A percentile compares a stretch with the other conserved stretches of the same genome.
Evolutionary conservation across 2,797 vertebrate genomes (phyloP).

Genomic region (Cuniculus paca): DNA sequence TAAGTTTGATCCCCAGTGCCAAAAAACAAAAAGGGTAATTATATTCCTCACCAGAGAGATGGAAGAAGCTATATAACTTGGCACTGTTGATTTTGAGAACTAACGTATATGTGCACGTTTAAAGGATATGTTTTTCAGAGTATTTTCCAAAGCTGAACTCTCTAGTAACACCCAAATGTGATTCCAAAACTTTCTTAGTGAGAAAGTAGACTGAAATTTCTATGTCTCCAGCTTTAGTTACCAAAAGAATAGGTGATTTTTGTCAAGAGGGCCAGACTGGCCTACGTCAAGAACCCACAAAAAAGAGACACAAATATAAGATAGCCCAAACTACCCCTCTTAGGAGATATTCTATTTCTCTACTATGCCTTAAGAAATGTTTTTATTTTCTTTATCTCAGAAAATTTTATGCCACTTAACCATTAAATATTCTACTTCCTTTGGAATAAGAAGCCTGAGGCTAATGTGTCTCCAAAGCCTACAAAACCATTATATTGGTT

Average conservation of each 20-base stretch:
- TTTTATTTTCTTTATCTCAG: neutral
- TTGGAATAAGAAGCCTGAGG: neutral
- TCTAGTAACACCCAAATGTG: neutral
- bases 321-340: neutral
- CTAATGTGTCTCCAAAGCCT: neutral
- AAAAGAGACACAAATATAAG: neutral
- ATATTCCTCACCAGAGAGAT: neutral
- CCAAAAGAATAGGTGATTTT: neutral
- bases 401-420: neutral
- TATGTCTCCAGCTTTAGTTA: neutral
- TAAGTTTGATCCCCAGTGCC: too few species aligned
- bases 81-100: conserved; percentile 9
- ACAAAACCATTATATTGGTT: neutral
- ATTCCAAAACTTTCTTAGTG: neutral
- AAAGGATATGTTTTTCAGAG: neutral
- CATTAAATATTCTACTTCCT: neutral
- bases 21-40: neutral
- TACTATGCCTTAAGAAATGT: neutral
- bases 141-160: neutral
- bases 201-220: neutral
- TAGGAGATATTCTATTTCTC: neutral
- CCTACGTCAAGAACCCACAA: neutral
- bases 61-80: neutral
- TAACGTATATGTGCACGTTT: neutral
- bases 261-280: neutral